Percentiles rank a stretch among this genome's conserved stretches.
Evolutionary conservation across 30 jellyfish, hydroid and myxozoan species (phyloP).

Genomic region (Turritopsis rubra): DNA sequence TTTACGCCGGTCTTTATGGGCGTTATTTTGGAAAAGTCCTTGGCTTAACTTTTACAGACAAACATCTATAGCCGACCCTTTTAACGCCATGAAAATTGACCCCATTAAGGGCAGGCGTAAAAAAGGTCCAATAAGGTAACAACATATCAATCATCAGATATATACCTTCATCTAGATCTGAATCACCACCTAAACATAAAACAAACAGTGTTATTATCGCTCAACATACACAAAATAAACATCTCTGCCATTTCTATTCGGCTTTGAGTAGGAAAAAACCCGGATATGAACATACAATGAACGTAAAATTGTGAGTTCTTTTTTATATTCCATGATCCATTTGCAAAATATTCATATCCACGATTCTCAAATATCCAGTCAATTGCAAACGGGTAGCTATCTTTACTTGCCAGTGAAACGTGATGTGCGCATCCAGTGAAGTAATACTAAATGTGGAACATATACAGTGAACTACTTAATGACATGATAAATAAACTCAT

Average conservation of each 20-base stretch:
- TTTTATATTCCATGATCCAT: slow-evolving; percentile 22
- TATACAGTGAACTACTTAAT: neutral
- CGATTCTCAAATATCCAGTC: slow-evolving; percentile 48
- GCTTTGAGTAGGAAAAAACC: no score
- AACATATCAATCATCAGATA: no score
- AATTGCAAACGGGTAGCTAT: slow-evolving; percentile 24
- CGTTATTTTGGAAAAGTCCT: no score
- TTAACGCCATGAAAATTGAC: no score
- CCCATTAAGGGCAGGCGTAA: no score
- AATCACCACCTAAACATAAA: neutral
- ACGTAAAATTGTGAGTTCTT: neutral
- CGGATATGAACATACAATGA: neutral
- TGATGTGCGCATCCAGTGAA: slow-evolving; percentile 42
- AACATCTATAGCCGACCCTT: no score
- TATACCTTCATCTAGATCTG: slow-evolving; percentile 2
- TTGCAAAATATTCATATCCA: slow-evolving; percentile 32
- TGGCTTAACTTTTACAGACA: no score
- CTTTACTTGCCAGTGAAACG: slow-evolving; percentile 41
- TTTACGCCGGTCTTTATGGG: no score
- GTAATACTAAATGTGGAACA: slow-evolving; percentile 17
- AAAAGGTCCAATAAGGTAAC: no score
- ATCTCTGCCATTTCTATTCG: no score
- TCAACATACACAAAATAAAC: no score
- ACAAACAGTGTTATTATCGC: neutral
- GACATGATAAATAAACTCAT: neutral